Evolutionary conservation across 1,140 invertebrate genomes (phyloP).

Genomic region (Schlechtendalia chinensis): DNA sequence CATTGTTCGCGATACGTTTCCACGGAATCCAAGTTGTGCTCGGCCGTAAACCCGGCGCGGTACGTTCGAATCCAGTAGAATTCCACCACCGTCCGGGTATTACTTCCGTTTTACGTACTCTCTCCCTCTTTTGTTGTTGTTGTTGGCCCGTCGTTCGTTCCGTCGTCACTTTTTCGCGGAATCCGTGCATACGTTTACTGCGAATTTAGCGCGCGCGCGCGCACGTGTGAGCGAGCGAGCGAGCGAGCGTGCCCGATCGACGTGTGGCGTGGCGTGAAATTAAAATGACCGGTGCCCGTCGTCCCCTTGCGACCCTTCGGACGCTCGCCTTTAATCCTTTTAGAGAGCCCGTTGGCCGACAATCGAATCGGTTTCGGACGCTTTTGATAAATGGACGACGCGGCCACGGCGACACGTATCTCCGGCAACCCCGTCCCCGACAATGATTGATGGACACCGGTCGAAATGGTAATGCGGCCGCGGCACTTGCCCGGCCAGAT

Average conservation of each 20-base stretch:
- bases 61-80: not conserved
- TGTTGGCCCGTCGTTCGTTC: not conserved
- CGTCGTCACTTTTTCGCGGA: not conserved
- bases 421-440: constrained; percentile 27
- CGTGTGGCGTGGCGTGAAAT: constrained; percentile 40
- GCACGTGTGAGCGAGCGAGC: not conserved
- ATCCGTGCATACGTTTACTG: constrained; percentile 24
- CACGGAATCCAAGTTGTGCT: too few relatives aligned
- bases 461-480: constrained; percentile 36
- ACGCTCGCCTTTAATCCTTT: constrained; percentile 44
- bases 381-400: constrained; percentile 48
- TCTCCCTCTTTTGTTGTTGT: not conserved
- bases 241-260: not conserved
- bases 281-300: constrained; percentile 38
- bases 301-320: not conserved
- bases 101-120: not conserved
- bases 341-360: constrained; percentile 41
- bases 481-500: constrained; percentile 22
- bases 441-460: constrained; percentile 46
- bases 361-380: constrained; percentile 47
- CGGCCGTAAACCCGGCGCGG: too few relatives aligned
- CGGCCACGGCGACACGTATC: constrained; percentile 41
- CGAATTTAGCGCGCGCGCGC: not conserved
- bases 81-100: too few relatives aligned
- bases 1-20: too few relatives aligned